phyloP scores from a whole-genome alignment of 2,888 invertebrate genomes.

The Litoditis marina region DNA sequence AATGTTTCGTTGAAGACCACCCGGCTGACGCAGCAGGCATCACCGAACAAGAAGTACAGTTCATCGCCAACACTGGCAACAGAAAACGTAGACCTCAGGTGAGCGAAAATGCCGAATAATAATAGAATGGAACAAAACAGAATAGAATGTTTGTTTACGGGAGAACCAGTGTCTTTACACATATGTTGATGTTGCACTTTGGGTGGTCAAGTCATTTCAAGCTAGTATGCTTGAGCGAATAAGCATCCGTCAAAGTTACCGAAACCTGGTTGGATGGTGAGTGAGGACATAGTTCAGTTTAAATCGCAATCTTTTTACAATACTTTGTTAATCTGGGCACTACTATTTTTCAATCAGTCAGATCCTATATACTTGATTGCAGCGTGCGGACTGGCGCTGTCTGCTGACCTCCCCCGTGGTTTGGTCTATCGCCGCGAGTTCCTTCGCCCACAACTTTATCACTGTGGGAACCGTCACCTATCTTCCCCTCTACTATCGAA shows the following conservation, averaged over 20 bases:
- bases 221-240: too few species aligned
- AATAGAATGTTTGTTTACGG: too few species aligned
- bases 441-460: constrained; percentile 60
- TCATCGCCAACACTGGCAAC: constrained; percentile 20
- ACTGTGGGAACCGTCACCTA: constrained; percentile 60
- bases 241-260: too few species aligned
- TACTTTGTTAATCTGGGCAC: too few species aligned
- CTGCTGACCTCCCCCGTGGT: constrained; percentile 51
- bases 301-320: too few species aligned
- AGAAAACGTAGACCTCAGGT: constrained; percentile 8
- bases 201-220: too few species aligned
- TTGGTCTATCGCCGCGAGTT: constrained; percentile 55
- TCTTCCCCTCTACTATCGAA: constrained; percentile 57
- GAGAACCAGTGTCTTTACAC: too few species aligned
- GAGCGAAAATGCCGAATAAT: constrained; percentile 4
- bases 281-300: too few species aligned
- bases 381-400: constrained; percentile 40
- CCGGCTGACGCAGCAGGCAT: constrained; percentile 44
- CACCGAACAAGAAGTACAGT: constrained; percentile 40
- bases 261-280: too few species aligned
- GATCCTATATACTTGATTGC: background rate
- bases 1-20: constrained; percentile 43
- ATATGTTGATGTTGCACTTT: too few species aligned
- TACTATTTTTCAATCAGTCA: too few species aligned
- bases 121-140: background rate